Conservation (phyloP, 2,888 invertebrate species). For the Metopia argyrocephala region DNA sequence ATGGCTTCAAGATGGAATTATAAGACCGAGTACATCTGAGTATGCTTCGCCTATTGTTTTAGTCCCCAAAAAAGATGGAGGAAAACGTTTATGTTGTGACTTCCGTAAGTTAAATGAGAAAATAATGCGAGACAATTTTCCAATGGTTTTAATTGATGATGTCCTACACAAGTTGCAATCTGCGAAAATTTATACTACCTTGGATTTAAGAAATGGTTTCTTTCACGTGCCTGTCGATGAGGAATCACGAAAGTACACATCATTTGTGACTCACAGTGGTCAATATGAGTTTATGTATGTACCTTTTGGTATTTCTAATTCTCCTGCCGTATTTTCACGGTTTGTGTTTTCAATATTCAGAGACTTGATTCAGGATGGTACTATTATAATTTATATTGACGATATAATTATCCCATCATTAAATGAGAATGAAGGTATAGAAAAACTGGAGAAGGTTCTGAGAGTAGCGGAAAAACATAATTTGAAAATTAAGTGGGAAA, state of each 20-base stretch:
- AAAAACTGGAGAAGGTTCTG: conserved; percentile 28
- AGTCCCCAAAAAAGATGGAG: conserved; percentile 65
- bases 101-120: conserved; percentile 60
- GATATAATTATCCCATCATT: conserved; percentile 59
- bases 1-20: conserved; percentile 71
- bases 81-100: conserved; percentile 69
- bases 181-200: conserved; percentile 51
- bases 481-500: conserved; percentile 60
- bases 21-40: conserved; percentile 71
- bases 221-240: conserved; percentile 60
- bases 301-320: conserved; percentile 61
- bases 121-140: conserved; percentile 51
- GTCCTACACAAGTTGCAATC: conserved; percentile 48
- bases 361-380: conserved; percentile 50
- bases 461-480: conserved; percentile 40
- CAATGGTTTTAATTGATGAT: conserved; percentile 52
- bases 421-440: conserved; percentile 10
- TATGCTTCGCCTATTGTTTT: conserved; percentile 68
- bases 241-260: conserved; percentile 48
- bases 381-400: conserved; percentile 63
- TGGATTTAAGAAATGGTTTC: conserved; percentile 55
- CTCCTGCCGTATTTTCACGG: too few relatives aligned
- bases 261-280: conserved; percentile 52
- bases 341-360: conserved; percentile 52
- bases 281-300: conserved; percentile 59